Evolutionary conservation across 2,113 vertebrate species (phyloP).

Genomic region (Picathartes gymnocephalus): DNA sequence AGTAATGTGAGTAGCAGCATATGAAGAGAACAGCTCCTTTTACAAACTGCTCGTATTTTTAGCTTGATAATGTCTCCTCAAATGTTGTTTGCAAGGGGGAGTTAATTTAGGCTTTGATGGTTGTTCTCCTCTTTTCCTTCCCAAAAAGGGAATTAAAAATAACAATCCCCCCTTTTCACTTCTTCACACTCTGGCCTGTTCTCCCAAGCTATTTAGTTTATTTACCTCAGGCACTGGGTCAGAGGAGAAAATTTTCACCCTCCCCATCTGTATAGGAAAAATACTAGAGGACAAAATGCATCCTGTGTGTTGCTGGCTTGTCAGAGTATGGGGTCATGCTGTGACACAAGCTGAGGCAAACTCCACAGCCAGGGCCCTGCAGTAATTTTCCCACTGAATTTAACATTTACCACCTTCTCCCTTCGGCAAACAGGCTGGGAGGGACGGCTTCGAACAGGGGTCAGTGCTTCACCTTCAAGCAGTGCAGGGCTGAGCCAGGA

Average conservation of each 20-base stretch:
- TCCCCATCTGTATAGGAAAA: constrained; percentile 54
- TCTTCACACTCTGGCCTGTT: not conserved
- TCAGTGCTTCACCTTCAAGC: not conserved
- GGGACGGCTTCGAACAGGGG: accelerated
- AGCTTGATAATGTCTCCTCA: not conserved
- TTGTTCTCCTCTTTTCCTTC: not conserved
- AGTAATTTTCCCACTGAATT: not conserved
- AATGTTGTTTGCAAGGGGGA: not conserved
- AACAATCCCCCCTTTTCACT: not conserved
- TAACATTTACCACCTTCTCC: not conserved
- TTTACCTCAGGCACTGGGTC: constrained; percentile 21
- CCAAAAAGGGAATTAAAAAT: not conserved
- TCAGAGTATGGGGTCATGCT: not conserved
- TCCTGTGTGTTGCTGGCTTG: not conserved
- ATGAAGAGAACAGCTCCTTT: not conserved
- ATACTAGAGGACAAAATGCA: constrained; percentile 28
- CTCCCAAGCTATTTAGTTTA: not conserved
- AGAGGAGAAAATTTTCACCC: not conserved
- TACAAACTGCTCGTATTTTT: not conserved
- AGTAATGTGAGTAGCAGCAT: not conserved
- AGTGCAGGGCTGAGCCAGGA: not conserved
- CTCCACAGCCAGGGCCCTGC: not conserved
- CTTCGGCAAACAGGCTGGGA: not conserved
- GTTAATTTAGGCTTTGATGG: not conserved
- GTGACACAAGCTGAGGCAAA: not conserved